A percentile compares a stretch with the other conserved stretches of the same genome.
phyloP scores from a whole-genome alignment of 2,113 vertebrate species.

The Eleginops maclovinus region DNA sequence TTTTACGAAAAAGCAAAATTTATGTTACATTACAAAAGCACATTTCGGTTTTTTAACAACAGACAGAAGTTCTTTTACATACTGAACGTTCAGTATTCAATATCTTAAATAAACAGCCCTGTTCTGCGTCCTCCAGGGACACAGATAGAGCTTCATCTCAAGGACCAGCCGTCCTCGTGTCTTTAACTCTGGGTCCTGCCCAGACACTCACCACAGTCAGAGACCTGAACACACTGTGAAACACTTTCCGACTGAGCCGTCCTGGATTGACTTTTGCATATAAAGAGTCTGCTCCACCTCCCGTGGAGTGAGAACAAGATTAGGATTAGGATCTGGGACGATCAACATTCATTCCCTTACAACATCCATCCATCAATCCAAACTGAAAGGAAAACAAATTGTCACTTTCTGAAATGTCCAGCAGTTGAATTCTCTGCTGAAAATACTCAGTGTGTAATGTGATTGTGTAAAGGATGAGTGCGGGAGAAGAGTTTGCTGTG shows the following conservation, averaged over 20 bases:
- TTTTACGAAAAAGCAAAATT: neutral
- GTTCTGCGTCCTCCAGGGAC: slow-evolving; percentile 65
- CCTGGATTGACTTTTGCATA: slow-evolving; percentile 15
- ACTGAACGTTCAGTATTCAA: slow-evolving; percentile 18
- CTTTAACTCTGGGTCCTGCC: slow-evolving; percentile 69
- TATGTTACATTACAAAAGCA: slow-evolving; percentile 29
- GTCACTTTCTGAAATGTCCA: slow-evolving; percentile 29
- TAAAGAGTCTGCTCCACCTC: slow-evolving; percentile 10
- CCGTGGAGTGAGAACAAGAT: slow-evolving; percentile 2
- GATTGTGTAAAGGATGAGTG: neutral
- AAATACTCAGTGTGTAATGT: neutral
- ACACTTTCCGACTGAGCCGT: neutral
- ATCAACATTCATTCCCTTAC: slow-evolving; percentile 1
- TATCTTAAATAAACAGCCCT: slow-evolving; percentile 65
- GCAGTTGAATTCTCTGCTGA: neutral
- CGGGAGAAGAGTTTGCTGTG: slow-evolving; percentile 4
- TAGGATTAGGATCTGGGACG: neutral
- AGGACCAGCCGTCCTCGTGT: slow-evolving; percentile 65
- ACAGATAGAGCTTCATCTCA: slow-evolving; percentile 42
- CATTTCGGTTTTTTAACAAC: slow-evolving; percentile 2
- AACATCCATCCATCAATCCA: neutral
- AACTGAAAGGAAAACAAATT: neutral
- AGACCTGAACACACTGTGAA: neutral
- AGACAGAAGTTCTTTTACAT: slow-evolving; percentile 5
- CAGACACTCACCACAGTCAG: slow-evolving; percentile 31